A percentile compares a stretch with the other conserved stretches of the same genome.
Conservation (phyloP, 1,140 invertebrate species). For the Gonioctena quinquepunctata region DNA sequence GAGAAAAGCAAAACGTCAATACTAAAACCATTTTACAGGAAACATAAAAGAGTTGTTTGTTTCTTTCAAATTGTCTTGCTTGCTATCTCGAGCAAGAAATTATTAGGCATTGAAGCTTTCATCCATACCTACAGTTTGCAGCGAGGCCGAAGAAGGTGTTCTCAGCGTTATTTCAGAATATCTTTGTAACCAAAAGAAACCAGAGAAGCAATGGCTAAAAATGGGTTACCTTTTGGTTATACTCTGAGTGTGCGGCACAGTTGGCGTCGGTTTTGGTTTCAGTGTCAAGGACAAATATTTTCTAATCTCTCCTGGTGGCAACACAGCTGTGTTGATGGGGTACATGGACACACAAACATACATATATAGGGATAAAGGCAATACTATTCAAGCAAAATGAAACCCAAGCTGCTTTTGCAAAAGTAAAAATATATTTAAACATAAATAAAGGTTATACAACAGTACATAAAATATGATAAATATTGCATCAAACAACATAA, state of each 20-base stretch:
- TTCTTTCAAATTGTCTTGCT: no score
- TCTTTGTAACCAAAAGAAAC: constrained; percentile 1
- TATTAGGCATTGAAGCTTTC: no score
- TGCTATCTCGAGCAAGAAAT: no score
- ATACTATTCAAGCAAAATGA: constrained; percentile 52
- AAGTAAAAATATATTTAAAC: constrained; percentile 58
- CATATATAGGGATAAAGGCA: constrained; percentile 30
- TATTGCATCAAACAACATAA: constrained; percentile 57
- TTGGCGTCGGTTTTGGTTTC: constrained; percentile 24
- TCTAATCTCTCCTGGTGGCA: constrained; percentile 44
- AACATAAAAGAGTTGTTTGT: no score
- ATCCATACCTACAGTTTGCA: background rate
- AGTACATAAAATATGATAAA: constrained; percentile 56
- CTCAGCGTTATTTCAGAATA: constrained; percentile 5
- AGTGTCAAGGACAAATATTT: constrained; percentile 15
- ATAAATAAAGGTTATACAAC: constrained; percentile 57
- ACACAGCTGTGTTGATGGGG: constrained; percentile 44
- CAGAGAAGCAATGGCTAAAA: background rate
- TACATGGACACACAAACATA: constrained; percentile 28
- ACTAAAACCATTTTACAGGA: no score
- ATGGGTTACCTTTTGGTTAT: background rate
- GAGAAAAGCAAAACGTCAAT: no score
- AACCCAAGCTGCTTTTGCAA: constrained; percentile 55
- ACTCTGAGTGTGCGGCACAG: constrained; percentile 37
- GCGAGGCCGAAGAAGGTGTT: constrained; percentile 21